Evolutionary conservation across 2,797 vertebrate genomes (phyloP), one percentile per base, ranked within the genome.

Genomic region (Molossus molossus): DNA sequence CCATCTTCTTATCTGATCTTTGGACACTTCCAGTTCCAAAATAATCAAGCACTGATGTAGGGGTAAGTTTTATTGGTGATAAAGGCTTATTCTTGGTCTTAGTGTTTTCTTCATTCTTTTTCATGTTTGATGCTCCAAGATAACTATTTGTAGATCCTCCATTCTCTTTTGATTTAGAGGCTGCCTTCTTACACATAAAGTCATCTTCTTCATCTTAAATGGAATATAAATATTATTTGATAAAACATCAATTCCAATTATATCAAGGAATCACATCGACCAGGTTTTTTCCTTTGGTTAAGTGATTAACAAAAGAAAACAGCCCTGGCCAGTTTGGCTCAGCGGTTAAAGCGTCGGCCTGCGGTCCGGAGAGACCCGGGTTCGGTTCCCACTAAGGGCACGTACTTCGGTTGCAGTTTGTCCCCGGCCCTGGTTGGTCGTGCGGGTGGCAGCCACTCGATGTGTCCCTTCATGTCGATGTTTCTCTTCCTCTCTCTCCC

Each of bases 1-100:
- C 99, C 95, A 99, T 99, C 97, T 99, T 99, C 98, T 99, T 99
- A 17, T 99, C 99, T 0, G 99, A 99, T 72, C 99, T 99, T 40
- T 99, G 99, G 82, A 99, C 89, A 2, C 96, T 96, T 9, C 96
- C 96, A 9, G 95, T 98, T 91, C 99, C 99, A 92, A 99, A 99
- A 98, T 98, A 99, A 96, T 99, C 99, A 0, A 99, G 75, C 1
- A 99, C 99, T 0, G 99, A 99, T 14, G 99, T 99, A 67, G 98
- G 99, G 18, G 98, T 99, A 53, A 98, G 98, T 96, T 99, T 99
- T 95, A 98, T 98, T 53, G 98, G 98, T 1, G 98, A 98, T 0
- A 99, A 98, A 2, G 98, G 98, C 67, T 98, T 98, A 37, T 97
- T 98, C 58, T 97, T 97, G 40, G 97, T 77, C 64, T 98, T 98